Base-by-base conservation (phyloP, 2,113 vertebrate genomes). In the Mesembrinibis cayennensis region DNA sequence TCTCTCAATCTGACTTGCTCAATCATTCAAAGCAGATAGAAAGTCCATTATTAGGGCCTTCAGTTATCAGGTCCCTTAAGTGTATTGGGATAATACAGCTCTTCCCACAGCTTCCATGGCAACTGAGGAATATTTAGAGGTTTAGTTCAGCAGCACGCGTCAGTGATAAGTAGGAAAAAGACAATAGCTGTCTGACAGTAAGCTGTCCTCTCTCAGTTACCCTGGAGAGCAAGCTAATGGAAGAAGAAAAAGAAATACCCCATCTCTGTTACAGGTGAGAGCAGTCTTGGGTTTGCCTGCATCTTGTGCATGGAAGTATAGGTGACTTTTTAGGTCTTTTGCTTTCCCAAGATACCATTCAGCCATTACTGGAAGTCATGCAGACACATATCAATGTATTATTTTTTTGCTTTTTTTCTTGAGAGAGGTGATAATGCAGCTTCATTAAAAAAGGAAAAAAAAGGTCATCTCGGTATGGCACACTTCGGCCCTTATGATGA, bases 51-150 rank as follows among this genome's bases (percentile, higher is more conserved):
- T 62, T 73, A 80, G 50, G 29, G 58, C 70, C 58, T 88, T 77
- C 47, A 45, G 10, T 95, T 82, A 72, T 82, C 73, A 49, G 23
- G 26, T 82, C 11, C 15, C 27, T 65, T 65, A 38, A 50, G 30
- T 21, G 14, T 89, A 29, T 38, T 50, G 62, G 45, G 49, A 6
- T 58, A 69, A 45, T 66, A 72, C 6, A 25, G 26, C 42, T 83
- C 26, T 86, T 91, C 42, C 53, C 18, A 34, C 52, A 77, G 89
- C 87, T 94, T 89, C 95, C 87, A 88, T 94, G 81, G 96, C 66
- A 95, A 86, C 74, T 94, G 66, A 82, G 53, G 71, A 72, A 78
- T 84, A 89, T 82, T 65, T 63, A 82, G 73, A 91, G 20, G 53
- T 91, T 94, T 42, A 44, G 22, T 88, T 95, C 85, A 62, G 50